Conservation (phyloP, 2,113 vertebrate species). For the Chlorocebus sabaeus region DNA sequence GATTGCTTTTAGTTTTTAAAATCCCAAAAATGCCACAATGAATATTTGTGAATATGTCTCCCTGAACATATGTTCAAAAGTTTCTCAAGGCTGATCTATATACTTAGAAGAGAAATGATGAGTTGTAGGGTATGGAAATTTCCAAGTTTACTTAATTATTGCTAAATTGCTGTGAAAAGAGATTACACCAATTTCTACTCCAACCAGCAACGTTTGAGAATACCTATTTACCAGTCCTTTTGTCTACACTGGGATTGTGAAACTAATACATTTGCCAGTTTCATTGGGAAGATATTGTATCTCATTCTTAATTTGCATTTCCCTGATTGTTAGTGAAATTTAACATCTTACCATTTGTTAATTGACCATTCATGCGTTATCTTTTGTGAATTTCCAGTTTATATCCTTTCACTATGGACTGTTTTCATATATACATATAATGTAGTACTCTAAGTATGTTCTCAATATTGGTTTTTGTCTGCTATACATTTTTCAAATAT, state of each 20-base stretch:
- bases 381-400: not conserved
- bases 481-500: not conserved
- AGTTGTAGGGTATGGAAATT: not conserved
- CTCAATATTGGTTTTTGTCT: not conserved
- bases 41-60: not conserved
- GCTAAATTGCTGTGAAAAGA: not conserved
- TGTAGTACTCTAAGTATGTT: not conserved
- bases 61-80: not conserved
- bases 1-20: slow-evolving; percentile 15
- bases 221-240: not conserved
- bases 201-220: not conserved
- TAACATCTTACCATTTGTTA: not conserved
- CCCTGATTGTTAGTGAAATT: not conserved
- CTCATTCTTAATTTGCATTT: not conserved
- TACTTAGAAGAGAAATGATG: not conserved
- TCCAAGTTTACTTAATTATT: not conserved
- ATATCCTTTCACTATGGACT: not conserved
- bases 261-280: not conserved
- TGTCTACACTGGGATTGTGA: not conserved
- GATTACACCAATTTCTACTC: not conserved
- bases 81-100: not conserved
- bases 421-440: not conserved
- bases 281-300: not conserved
- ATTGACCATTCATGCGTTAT: not conserved
- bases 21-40: not conserved